Base-by-base conservation (phyloP, 2,797 vertebrate species). In the Trichosurus vulpecula region DNA sequence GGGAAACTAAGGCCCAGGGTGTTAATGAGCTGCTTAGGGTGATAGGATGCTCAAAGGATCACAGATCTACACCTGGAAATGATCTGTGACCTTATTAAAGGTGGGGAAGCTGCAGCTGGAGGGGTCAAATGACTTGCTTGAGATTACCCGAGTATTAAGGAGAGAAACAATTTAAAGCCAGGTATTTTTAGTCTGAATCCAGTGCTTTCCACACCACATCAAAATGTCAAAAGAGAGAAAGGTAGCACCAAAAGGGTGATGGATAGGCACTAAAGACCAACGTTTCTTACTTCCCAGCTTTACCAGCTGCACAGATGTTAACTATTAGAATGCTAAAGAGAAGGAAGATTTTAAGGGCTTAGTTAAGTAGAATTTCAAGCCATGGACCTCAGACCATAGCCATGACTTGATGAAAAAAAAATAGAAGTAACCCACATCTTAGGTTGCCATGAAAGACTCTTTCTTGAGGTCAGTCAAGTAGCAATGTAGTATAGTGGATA, bases 61-160 rank as follows among this genome's bases (percentile, higher is more conserved):
- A 47, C 25, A 25, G 74, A 47, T 47, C 19, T 47, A 47, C 47
- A 47, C n/a, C 8, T 47, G 3, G n/a, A 47, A 81, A 47, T n/a
- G 74, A 47, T 61, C 54, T 8, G 41, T 81, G 92, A 87, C 8
- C 6, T 97, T 2, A 91, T 35, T 89, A 95, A 94, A 56, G 52
- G 9, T 52, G 81, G 54, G 16, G 90, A 93, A 31, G 16, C 25
- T 52, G 41, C 12, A 66, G 89, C 53, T 27, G 90, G 1, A 1
- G 10, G 35, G 19, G 53, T 53, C 19, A 11, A 41, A 2, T 0
- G 27, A 54, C 22, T 13, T 16, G 41, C 8, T 74, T 22, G 22
- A n/a, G 13, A 8, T 25, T 27, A 81, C 41, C 47, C 8, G 11
- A 47, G 41, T 81, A 47, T 81, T 25, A 47, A 81, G n/a, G 16